phyloP scores from a whole-genome alignment of 2,113 vertebrate genomes.

The Brienomyrus brachyistius region DNA sequence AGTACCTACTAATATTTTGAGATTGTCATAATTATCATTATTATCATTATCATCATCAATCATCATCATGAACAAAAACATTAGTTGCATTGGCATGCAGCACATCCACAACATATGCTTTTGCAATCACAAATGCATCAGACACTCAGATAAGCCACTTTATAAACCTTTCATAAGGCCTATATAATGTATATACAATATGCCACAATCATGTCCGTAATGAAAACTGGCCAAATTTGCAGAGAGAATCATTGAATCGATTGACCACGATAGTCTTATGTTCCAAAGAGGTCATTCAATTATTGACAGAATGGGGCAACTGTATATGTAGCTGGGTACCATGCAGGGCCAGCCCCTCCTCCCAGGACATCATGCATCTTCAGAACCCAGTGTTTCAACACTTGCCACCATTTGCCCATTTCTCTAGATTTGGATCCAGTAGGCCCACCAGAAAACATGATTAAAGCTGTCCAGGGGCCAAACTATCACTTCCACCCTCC shows the following conservation, averaged over 20 bases:
- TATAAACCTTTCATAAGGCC: neutral
- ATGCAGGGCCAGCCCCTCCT: neutral
- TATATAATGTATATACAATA: neutral
- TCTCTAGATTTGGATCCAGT: neutral
- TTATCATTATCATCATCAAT: neutral
- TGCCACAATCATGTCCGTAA: neutral
- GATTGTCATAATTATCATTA: neutral
- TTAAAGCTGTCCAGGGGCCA: neutral
- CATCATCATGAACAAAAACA: conserved; percentile 3
- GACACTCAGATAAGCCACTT: conserved; percentile 2
- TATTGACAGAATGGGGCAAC: neutral
- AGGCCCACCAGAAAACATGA: neutral
- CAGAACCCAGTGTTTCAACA: conserved; percentile 21
- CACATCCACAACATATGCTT: neutral
- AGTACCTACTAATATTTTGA: neutral
- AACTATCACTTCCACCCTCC: neutral
- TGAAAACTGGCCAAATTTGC: neutral
- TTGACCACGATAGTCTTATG: neutral
- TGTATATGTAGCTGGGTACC: neutral
- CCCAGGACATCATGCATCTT: conserved; percentile 13
- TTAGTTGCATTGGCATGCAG: conserved; percentile 13
- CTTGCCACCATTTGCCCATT: neutral
- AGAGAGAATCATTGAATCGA: neutral
- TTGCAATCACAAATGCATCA: neutral
- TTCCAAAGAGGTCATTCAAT: neutral